phyloP scores from a whole-genome alignment of 2,797 vertebrate species.

The Sebastolobus altivelis region DNA sequence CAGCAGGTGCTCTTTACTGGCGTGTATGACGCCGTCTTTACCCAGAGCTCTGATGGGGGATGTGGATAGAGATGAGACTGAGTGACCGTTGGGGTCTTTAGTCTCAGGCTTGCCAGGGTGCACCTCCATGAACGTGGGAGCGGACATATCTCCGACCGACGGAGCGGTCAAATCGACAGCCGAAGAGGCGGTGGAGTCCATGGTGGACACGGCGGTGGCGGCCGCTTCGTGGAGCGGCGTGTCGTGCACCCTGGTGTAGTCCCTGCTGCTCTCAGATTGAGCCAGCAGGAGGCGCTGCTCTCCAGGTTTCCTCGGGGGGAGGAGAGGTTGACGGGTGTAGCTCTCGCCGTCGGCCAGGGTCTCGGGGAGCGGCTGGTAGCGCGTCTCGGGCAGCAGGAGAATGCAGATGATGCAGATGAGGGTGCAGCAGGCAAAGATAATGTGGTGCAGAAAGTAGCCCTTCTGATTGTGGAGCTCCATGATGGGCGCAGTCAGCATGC shows the following conservation, averaged over 20 bases:
- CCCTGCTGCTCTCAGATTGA: conserved; percentile 90
- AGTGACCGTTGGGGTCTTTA: conserved; percentile 67
- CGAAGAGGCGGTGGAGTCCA: conserved; percentile 90
- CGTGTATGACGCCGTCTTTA: conserved; percentile 44
- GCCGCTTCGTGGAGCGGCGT: conserved; percentile 83
- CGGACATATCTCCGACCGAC: conserved; percentile 29
- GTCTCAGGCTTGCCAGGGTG: conserved; percentile 24
- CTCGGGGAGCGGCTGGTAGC: conserved; percentile 92
- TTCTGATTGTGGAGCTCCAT: conserved; percentile 99
- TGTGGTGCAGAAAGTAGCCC: conserved; percentile 97
- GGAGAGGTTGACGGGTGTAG: conserved; percentile 92
- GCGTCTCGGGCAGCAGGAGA: conserved; percentile 94
- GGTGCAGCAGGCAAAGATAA: conserved; percentile 98
- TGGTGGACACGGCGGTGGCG: conserved; percentile 84
- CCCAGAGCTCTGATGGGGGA: conserved; percentile 15
- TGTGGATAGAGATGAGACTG: conserved; percentile 38
- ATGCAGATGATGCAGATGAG: conserved; percentile 99
- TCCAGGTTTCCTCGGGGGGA: conserved; percentile 88
- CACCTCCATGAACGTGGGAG: conserved; percentile 44
- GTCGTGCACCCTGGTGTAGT: conserved; percentile 91
- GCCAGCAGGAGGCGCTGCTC: conserved; percentile 92
- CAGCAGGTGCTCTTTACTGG: conserved; percentile 64
- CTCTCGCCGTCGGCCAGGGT: conserved; percentile 91
- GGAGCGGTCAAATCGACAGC: conserved; percentile 72
- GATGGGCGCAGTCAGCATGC: conserved; percentile 96